These are phyloP conservation scores for Drosophila histrio DNA, from an alignment of 2,888 invertebrate species.

Conservation along the genomic window DNA sequence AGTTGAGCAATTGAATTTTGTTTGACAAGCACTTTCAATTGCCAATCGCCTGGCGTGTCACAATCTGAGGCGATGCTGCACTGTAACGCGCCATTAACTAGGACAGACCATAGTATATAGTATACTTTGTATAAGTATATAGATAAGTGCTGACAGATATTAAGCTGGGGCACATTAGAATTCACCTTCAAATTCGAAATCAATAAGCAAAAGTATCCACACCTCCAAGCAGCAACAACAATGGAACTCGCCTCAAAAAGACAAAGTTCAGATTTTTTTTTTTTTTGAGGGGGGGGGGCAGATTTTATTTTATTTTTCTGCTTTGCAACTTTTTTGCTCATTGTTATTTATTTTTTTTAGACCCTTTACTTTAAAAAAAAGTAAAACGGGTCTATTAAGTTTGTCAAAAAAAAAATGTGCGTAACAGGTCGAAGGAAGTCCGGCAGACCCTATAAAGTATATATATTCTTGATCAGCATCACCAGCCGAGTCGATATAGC, in stretches of 20 bases:
- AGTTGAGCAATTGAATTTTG: constrained; percentile 32
- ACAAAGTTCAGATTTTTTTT: constrained; percentile 40
- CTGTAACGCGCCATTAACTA: constrained; percentile 8
- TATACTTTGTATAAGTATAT: background rate
- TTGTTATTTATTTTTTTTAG: constrained; percentile 10
- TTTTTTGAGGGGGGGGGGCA: constrained; percentile 35
- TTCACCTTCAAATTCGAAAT: constrained; percentile 62
- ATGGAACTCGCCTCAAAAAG: constrained; percentile 37
- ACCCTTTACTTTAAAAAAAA: no score
- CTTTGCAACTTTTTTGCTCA: constrained; percentile 13
- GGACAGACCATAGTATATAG: background rate
- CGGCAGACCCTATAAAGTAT: no score
- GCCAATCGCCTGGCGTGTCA: background rate
- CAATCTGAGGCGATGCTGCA: constrained; percentile 15
- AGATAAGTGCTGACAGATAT: constrained; percentile 34
- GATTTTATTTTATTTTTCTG: constrained; percentile 34
- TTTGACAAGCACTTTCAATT: constrained; percentile 10
- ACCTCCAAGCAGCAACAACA: constrained; percentile 27
- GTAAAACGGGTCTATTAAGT: no score
- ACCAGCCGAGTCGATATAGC: no score
- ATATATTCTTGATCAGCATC: no score
- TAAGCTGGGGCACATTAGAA: constrained; percentile 48
- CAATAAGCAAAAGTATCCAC: constrained; percentile 61
- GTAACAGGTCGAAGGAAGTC: no score
- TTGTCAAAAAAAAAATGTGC: no score